phyloP scores from a whole-genome alignment of 2,113 vertebrate genomes.

The Taxidea taxus region DNA sequence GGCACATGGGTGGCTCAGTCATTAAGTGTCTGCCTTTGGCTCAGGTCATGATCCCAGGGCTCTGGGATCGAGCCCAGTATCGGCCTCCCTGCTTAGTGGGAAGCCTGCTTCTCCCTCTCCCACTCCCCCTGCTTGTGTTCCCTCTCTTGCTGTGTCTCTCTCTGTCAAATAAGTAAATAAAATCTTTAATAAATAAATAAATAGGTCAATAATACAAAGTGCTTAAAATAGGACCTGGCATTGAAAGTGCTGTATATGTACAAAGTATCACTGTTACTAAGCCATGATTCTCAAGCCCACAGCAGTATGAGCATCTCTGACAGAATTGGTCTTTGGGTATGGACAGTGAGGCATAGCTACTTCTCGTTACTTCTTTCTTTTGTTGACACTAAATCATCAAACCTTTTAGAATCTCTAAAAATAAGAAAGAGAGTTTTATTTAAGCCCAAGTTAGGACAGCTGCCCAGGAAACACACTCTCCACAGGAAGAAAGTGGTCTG shows the following conservation, averaged over 20 bases:
- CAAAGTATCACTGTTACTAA: neutral
- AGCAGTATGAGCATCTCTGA: neutral
- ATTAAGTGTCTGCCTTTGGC: no score
- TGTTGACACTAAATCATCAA: neutral
- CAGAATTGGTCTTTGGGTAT: neutral
- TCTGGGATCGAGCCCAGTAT: no score
- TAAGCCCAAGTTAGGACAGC: neutral
- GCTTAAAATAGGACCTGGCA: neutral
- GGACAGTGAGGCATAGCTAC: neutral
- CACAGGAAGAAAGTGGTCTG: neutral
- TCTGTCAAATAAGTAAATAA: no score
- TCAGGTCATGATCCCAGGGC: no score
- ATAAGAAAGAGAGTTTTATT: neutral
- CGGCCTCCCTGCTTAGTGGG: no score
- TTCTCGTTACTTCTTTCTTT: neutral
- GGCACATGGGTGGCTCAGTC: no score
- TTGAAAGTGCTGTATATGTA: neutral
- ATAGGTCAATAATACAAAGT: neutral
- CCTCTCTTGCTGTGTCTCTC: no score
- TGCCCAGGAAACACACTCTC: neutral
- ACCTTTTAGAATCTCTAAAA: neutral
- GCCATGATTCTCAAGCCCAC: neutral
- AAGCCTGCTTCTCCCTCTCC: no score
- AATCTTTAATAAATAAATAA: no score
- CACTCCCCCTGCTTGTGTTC: no score